Percentiles rank a stretch among this genome's conserved stretches.
phyloP scores from a whole-genome alignment of 2,113 vertebrate species.

The Nibea coibor region DNA sequence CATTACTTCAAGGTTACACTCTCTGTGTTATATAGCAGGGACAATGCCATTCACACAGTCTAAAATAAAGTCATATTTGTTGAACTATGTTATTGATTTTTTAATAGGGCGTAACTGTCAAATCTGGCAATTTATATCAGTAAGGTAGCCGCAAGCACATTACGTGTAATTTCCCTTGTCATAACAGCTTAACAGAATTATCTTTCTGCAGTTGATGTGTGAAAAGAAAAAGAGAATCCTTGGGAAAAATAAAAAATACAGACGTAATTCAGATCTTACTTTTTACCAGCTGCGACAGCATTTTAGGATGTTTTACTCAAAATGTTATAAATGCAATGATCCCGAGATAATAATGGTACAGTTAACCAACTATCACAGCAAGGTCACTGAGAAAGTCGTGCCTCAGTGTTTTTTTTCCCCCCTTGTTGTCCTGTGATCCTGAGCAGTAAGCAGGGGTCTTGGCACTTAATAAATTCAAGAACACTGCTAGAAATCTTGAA shows the following conservation, averaged over 20 bases:
- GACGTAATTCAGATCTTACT: background rate
- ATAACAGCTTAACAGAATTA: conserved; percentile 1
- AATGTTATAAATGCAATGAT: background rate
- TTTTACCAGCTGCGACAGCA: background rate
- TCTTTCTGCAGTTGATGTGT: conserved; percentile 5
- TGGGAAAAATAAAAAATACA: background rate
- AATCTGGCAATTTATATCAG: background rate
- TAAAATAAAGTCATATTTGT: background rate
- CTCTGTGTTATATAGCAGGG: background rate
- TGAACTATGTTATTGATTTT: background rate
- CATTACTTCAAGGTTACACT: background rate
- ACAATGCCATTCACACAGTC: background rate
- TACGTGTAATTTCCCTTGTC: conserved; percentile 23
- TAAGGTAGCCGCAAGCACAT: background rate
- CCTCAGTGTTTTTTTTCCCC: background rate
- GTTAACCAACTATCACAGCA: conserved; percentile 4
- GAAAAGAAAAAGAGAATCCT: background rate
- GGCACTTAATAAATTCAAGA: conserved; percentile 64
- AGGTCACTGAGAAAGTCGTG: conserved; percentile 24
- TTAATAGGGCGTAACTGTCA: background rate
- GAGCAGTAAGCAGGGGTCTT: conserved; percentile 37
- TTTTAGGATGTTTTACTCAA: background rate
- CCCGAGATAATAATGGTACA: background rate
- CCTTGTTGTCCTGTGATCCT: conserved; percentile 40
- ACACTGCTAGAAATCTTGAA: conserved; percentile 47